Base-by-base conservation (phyloP, 1,140 invertebrate species). In the Campoletis sonorensis region DNA sequence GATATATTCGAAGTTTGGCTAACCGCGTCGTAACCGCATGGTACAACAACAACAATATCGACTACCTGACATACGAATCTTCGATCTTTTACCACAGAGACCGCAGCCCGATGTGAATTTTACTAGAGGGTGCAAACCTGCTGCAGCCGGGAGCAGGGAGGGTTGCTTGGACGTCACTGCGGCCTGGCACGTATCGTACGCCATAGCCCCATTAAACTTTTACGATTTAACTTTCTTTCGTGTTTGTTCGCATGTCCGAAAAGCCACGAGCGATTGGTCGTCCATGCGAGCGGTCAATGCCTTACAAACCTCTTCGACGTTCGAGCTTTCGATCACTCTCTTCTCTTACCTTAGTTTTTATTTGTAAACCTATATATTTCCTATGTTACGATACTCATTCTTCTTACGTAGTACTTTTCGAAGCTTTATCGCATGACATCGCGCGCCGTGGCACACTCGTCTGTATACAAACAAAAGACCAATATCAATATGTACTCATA, bases 191-290 rank as follows among this genome's bases (percentile, higher is more conserved):
- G n/a, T 45, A 18, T 61, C 23, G 67, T 80, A 40, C n/a, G 26
- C 11, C 73, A 81, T 85, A 85, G 83, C 70, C 81, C 79, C 71
- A 89, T 88, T 88, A 89, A 89, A 89, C 85, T 89, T 89, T 89
- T 86, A 84, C 87, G 85, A 88, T 88, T 89, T 84, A 85, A 88
- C 84, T 89, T 89, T 87, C 80, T 78, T 68, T 82, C 33, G 37
- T 27, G 61, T 54, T 54, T 54, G 51, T 54, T 54, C 11, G 23
- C 27, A 15, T n/a, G 67, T 70, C 26, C 72, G 30, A 33, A 70
- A 75, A 3, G 72, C 49, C 49, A 26, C 37, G 51, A 30, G 72
- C 72, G 72, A 75, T 75, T 30, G 80, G 15, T 83, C 72, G 51
- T 49, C 37, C 8, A 45, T 37, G 75, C 58, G 79, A 79, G 15